Conservation (phyloP, 2,113 vertebrate genomes). For the Nyctereutes procyonoides region DNA sequence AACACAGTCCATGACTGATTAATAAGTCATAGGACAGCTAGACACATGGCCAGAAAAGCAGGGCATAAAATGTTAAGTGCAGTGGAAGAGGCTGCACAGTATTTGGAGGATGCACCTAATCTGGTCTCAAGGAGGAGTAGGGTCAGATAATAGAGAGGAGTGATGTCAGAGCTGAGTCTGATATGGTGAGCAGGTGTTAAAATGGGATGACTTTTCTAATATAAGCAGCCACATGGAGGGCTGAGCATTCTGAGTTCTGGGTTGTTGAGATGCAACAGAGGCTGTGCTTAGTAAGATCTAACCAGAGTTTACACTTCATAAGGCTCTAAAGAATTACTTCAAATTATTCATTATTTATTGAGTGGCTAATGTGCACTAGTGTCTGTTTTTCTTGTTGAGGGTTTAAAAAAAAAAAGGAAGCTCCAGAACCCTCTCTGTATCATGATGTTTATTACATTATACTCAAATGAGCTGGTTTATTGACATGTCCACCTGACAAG, state of each 20-base stretch:
- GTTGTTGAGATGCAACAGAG: neutral
- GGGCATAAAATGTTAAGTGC: neutral
- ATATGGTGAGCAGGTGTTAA: neutral
- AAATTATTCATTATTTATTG: neutral
- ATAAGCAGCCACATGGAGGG: neutral
- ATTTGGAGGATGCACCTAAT: neutral
- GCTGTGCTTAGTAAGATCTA: neutral
- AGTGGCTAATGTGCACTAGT: neutral
- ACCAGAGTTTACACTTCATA: neutral
- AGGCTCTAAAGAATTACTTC: neutral
- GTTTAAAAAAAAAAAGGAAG: neutral
- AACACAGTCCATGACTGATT: neutral
- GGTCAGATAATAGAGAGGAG: neutral
- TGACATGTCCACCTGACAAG: neutral
- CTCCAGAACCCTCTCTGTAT: neutral
- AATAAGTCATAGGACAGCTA: neutral
- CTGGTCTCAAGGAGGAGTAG: neutral
- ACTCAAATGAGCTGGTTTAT: neutral
- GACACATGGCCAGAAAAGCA: neutral
- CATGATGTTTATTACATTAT: fast-evolving
- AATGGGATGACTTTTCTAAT: neutral
- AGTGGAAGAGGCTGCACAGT: neutral
- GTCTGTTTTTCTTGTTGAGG: neutral
- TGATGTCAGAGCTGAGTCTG: neutral
- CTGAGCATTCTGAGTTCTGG: neutral